Evolutionary conservation across 2,888 invertebrate species (phyloP).

Genomic region (Nephrotoma appendiculata): DNA sequence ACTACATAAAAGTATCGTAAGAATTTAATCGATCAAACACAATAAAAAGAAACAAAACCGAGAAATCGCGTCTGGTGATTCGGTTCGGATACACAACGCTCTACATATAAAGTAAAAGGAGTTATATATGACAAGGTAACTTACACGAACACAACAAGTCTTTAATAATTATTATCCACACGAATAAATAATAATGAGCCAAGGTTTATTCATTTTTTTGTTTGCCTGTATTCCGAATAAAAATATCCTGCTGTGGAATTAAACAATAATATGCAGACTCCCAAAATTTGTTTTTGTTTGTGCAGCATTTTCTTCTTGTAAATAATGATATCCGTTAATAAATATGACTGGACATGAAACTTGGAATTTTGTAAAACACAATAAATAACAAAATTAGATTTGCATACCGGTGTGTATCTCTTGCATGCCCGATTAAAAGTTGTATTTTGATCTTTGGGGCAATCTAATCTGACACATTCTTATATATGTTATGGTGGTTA

Average conservation of each 20-base stretch:
- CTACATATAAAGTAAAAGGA: neutral
- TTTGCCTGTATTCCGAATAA: neutral
- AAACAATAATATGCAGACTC: neutral
- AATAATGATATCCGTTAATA: neutral
- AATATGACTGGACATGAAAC: neutral
- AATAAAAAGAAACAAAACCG: neutral
- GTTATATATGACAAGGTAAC: neutral
- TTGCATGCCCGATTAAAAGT: neutral
- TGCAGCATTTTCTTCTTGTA: neutral
- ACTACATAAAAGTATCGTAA: neutral
- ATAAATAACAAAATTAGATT: neutral
- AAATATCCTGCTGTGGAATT: neutral
- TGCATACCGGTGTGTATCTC: neutral
- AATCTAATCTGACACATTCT: neutral
- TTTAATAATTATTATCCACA: neutral
- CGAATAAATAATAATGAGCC: neutral
- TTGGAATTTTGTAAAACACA: neutral
- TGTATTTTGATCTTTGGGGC: neutral
- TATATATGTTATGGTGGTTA: neutral
- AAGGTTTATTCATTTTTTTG: neutral
- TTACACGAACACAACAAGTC: neutral
- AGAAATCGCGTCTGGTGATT: neutral
- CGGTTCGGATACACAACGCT: neutral
- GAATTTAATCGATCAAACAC: neutral
- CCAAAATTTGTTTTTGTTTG: neutral